Evolutionary conservation across 2,113 vertebrate genomes (phyloP), one percentile per base, ranked within the genome.

Genomic region (Mirza zaza): DNA sequence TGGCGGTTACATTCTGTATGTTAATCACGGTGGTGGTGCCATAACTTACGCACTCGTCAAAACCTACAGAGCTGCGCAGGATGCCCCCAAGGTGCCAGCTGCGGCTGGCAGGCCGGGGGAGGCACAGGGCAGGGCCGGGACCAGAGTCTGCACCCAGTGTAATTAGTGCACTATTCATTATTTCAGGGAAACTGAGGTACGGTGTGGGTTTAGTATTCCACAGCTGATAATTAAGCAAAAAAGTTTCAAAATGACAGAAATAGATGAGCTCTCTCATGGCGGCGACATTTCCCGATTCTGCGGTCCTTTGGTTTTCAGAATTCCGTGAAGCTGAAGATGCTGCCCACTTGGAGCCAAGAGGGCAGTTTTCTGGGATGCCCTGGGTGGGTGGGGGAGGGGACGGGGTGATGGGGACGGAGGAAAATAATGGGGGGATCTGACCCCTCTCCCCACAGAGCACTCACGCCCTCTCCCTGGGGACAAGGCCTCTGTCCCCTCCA

Each of bases 401-500:
- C 48, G 21, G 34, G 32, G 29, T 3, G 21, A 5, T 2, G 2
- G 36, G 67, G 17, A 32, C 2, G 14, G 91, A 93, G 27, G 84
- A 76, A 71, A 75, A 91, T 88, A 59, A 95, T 67, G 87, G 86
- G 65, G 70, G 88, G 25, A 2, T 73, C 93, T 95, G 97, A 97
- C 94, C 95, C 68, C 18, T 95, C n/a, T 94, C 71, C 95, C 81
- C 39, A 67, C 32, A 85, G 93, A 96, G 94, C 94, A 88, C 96
- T 93, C 94, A 29, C 1, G 2, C 75, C 55, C 55, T n/a, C 61
- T 91, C 97, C 95, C 89, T n/a, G 12, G 91, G 87, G 97, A 90
- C 63, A 61, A 57, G 92, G 90, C 95, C 96, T 89, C 95, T 92
- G 90, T 82, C 87, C 94, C 75, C 82, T 95, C 76, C 90, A 96